Percentiles rank a stretch among this genome's conserved stretches.
phyloP scores from a whole-genome alignment of 2,888 invertebrate species.

The Monopis laevigella region DNA sequence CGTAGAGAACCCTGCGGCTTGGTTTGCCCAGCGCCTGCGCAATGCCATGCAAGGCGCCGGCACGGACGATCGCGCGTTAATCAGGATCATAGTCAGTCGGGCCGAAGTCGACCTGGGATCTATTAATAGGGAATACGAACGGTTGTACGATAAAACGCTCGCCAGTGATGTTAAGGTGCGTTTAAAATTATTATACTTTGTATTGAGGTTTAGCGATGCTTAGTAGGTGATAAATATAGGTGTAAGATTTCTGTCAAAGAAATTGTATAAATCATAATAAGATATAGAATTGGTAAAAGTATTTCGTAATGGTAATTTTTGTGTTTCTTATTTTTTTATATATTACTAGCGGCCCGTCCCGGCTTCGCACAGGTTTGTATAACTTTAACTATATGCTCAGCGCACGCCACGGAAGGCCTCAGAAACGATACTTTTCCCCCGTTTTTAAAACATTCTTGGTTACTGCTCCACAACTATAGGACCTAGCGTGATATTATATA shows the following conservation, averaged over 20 bases:
- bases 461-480: too few species aligned
- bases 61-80: conserved; percentile 74
- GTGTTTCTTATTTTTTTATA: too few species aligned
- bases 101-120: conserved; percentile 75
- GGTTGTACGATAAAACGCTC: conserved; percentile 73
- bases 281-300: neutral
- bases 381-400: too few species aligned
- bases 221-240: neutral
- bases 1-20: conserved; percentile 73
- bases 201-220: neutral
- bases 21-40: conserved; percentile 75
- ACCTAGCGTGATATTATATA: too few species aligned
- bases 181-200: neutral
- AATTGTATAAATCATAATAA: neutral
- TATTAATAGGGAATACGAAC: conserved; percentile 76
- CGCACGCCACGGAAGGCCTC: too few species aligned
- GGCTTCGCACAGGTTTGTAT: too few species aligned
- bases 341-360: too few species aligned
- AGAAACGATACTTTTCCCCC: too few species aligned
- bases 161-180: conserved; percentile 70
- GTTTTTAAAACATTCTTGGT: too few species aligned
- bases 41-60: conserved; percentile 74
- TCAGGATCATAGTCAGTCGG: conserved; percentile 73
- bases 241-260: neutral
- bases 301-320: too few species aligned